A percentile compares a stretch with the other conserved stretches of the same genome.
These are phyloP conservation scores for Monomorium pharaonis DNA, from an alignment of 1,140 invertebrate species.

Conservation along the genomic window DNA sequence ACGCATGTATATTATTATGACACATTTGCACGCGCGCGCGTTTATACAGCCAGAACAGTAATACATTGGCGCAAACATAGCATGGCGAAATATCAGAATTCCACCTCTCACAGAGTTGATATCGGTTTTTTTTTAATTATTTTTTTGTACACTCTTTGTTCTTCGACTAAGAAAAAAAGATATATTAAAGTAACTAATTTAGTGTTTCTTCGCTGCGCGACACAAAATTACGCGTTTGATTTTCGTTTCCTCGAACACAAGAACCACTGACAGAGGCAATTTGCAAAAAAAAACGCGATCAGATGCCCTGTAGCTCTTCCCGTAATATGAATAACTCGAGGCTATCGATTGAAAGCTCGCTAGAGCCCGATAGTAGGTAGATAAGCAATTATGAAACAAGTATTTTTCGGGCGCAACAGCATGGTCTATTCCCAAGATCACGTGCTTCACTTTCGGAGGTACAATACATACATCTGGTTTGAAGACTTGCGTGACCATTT, in stretches of 20 bases:
- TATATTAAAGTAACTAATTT: conserved; percentile 76
- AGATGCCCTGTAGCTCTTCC: conserved; percentile 43
- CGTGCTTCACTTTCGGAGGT: background rate
- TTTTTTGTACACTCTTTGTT: conserved; percentile 66
- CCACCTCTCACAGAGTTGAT: conserved; percentile 63
- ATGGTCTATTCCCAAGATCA: conserved; percentile 58
- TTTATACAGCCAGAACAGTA: conserved; percentile 3
- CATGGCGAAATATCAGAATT: background rate
- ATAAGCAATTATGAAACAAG: conserved; percentile 81
- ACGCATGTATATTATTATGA: conserved; percentile 1
- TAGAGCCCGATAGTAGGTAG: conserved; percentile 77
- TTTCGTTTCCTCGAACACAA: conserved; percentile 69
- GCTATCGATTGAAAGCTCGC: conserved; percentile 38
- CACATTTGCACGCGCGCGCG: background rate
- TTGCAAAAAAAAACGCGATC: background rate
- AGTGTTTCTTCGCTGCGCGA: conserved; percentile 69
- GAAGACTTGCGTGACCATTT: background rate
- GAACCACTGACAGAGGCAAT: background rate
- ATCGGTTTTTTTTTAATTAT: conserved; percentile 63
- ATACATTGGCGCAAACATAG: conserved; percentile 9
- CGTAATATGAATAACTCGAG: conserved; percentile 47
- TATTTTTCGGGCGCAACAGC: conserved; percentile 49
- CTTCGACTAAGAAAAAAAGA: conserved; percentile 36
- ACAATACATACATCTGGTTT: background rate
- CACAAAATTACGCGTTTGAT: conserved; percentile 66